These are phyloP conservation scores for Thripadectes ignobilis DNA, from an alignment of 2,797 vertebrate genomes.

Conservation along the genomic window DNA sequence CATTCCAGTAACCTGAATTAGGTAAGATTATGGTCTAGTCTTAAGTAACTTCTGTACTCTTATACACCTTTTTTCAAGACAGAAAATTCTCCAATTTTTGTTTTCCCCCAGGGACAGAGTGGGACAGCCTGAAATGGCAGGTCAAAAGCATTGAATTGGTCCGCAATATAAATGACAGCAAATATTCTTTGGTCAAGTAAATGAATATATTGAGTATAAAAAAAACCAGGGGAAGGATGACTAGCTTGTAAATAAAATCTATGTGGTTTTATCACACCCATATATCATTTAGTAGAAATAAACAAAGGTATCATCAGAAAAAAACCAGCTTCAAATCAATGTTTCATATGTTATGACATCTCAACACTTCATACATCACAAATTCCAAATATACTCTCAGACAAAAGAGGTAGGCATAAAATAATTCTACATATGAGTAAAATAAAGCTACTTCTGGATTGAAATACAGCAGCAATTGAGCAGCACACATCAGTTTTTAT, in stretches of 20 bases:
- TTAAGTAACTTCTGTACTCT: neutral
- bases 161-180: neutral
- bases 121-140: neutral
- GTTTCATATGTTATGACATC: neutral
- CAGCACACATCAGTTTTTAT: constrained; percentile 23
- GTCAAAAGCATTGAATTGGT: neutral
- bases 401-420: neutral
- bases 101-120: neutral
- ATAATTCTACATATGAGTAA: neutral
- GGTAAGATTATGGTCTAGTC: neutral
- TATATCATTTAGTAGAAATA: neutral
- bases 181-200: neutral
- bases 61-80: neutral
- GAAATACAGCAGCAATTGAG: neutral
- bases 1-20: neutral
- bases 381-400: neutral
- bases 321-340: neutral
- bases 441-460: neutral
- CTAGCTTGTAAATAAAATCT: neutral
- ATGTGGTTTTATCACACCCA: neutral
- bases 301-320: neutral
- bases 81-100: neutral
- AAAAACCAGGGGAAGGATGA: neutral
- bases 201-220: neutral
- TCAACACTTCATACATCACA: neutral